A percentile compares a stretch with the other conserved stretches of the same genome.
Evolutionary conservation across 2,113 vertebrate species (phyloP).

Genomic region (Marmota flaviventris): DNA sequence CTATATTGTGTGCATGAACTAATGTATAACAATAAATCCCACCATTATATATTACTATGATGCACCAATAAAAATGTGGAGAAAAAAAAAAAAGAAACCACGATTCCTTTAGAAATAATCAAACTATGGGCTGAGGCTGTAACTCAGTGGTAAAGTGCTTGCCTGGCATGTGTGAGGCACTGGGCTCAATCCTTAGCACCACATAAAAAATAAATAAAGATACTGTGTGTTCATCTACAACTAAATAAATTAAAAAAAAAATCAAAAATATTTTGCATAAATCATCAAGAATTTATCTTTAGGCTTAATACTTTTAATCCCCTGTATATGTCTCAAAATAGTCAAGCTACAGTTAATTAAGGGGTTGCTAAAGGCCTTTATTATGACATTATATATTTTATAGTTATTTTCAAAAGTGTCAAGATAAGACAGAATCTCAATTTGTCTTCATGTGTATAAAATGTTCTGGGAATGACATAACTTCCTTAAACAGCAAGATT

Average conservation of each 20-base stretch:
- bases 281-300: not conserved
- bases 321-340: not conserved
- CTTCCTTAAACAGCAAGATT: constrained; percentile 27
- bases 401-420: constrained; percentile 28
- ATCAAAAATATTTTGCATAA: not conserved
- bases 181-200: too few species aligned
- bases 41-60: too few species aligned
- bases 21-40: too few species aligned
- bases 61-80: too few species aligned
- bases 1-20: too few species aligned
- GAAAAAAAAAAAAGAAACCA: not conserved
- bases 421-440: not conserved
- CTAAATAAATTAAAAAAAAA: too few species aligned
- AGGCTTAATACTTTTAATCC: constrained; percentile 34
- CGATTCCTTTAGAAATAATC: constrained; percentile 48
- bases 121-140: not conserved
- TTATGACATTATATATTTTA: not conserved
- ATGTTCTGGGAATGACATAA: not conserved
- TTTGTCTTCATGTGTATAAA: not conserved
- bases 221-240: too few species aligned
- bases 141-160: too few species aligned
- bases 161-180: too few species aligned
- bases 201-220: too few species aligned
- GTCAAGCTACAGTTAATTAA: not conserved
- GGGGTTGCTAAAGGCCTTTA: not conserved